These are phyloP conservation scores for Tuta absoluta DNA, from an alignment of 2,888 invertebrate genomes.

Conservation along the genomic window DNA sequence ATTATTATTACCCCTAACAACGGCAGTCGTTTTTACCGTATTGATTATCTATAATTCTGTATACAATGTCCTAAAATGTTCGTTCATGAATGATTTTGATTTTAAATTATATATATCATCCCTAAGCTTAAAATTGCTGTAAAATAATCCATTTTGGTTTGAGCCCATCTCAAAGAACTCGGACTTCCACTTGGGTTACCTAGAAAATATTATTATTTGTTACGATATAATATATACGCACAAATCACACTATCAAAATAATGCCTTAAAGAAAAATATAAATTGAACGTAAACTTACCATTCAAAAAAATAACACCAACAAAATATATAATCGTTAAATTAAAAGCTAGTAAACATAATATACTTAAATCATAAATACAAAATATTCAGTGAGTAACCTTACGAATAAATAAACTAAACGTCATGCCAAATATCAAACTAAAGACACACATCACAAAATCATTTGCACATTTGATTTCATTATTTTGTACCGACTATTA, in stretches of 20 bases:
- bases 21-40: slow-evolving; percentile 73
- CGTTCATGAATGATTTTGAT: background rate
- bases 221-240: slow-evolving; percentile 59
- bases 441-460: slow-evolving; percentile 52
- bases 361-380: slow-evolving; percentile 34
- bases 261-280: slow-evolving; percentile 42
- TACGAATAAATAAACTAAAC: slow-evolving; percentile 36
- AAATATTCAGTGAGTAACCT: slow-evolving; percentile 29
- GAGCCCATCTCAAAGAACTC: slow-evolving; percentile 70
- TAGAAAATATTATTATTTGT: slow-evolving; percentile 68
- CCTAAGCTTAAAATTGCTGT: slow-evolving; percentile 56
- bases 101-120: slow-evolving; percentile 42
- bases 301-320: slow-evolving; percentile 70
- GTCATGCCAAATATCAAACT: slow-evolving; percentile 54
- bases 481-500: slow-evolving; percentile 41
- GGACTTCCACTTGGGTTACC: slow-evolving; percentile 80
- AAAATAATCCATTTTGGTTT: slow-evolving; percentile 66
- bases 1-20: slow-evolving; percentile 55
- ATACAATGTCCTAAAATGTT: slow-evolving; percentile 15
- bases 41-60: slow-evolving; percentile 33
- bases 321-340: slow-evolving; percentile 59
- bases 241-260: slow-evolving; percentile 37
- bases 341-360: slow-evolving; percentile 36
- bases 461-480: slow-evolving; percentile 42
- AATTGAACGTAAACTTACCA: slow-evolving; percentile 62